Evolutionary conservation across 2,888 invertebrate genomes (phyloP), one percentile per base, ranked within the genome.

Genomic region (Hipparchia sbordonii): DNA sequence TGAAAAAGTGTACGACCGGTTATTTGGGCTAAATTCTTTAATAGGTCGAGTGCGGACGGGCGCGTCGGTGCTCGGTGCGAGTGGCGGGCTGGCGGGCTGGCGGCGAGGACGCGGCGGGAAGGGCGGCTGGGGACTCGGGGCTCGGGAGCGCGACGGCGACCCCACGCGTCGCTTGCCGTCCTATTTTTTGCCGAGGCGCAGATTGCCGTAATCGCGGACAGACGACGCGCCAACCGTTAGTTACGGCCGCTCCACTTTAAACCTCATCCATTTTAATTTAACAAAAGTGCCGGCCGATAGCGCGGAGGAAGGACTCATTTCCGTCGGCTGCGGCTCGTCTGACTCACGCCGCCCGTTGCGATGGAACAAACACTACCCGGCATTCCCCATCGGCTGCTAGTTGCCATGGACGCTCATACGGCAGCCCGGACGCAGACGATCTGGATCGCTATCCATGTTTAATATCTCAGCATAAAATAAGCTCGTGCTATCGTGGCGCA

Each of bases 211-310:
- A 89, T 87, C 85, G 87, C 82, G 82, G 82, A 82, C 87, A 86
- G 85, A 85, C 88, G 87, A 82, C 88, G 83, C 87, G 85, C 85
- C 89, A 91, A 91, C 92, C 85, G 91, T 91, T 89, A 91, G 91
- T 91, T 92, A 91, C 87, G 87, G 87, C 86, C 88, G 89, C 88
- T 87, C 92, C 93, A 93, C 91, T 93, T 93, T 92, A 93, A 91
- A 90, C 89, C 90, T 92, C 93, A 92, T 93, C 92, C 91, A 92
- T 93, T 92, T 89, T 92, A 93, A 93, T 93, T 91, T 90, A 93
- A 88, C 89, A 91, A 89, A 92, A 93, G 92, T 92, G 92, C 89
- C 91, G 91, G 88, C 90, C 93, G 93, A 93, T 93, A 90, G 87
- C 86, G 86, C 82, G 84, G 91, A 92, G 92, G 93, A 93, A 90